phyloP scores from a whole-genome alignment of 2,888 invertebrate species.

The Pseudococcus viburni region DNA sequence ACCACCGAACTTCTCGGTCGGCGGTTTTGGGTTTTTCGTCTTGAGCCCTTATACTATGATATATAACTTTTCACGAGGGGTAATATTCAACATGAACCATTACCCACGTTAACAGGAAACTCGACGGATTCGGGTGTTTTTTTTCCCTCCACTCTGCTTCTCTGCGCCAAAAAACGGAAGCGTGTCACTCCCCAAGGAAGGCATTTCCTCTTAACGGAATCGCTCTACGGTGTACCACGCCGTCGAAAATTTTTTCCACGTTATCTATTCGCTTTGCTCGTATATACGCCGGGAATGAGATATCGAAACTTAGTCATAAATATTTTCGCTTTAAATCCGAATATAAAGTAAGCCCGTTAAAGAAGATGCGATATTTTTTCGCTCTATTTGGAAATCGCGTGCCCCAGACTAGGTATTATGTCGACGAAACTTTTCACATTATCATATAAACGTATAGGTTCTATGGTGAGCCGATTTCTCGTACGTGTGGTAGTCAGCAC shows the following conservation, averaged over 20 bases:
- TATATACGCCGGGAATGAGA: background rate
- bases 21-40: conserved; percentile 44
- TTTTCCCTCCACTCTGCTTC: background rate
- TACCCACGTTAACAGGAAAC: conserved; percentile 53
- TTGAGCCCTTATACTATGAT: conserved; percentile 48
- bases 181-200: conserved; percentile 51
- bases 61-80: conserved; percentile 46
- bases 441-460: conserved; percentile 46
- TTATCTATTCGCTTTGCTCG: conserved; percentile 22
- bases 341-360: conserved; percentile 57
- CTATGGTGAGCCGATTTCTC: background rate
- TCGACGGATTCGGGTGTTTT: conserved; percentile 34
- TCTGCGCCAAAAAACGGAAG: conserved; percentile 25
- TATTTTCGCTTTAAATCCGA: conserved; percentile 61
- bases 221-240: background rate
- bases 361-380: conserved; percentile 44
- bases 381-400: conserved; percentile 28
- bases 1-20: conserved; percentile 54
- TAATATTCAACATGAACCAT: conserved; percentile 56
- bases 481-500: background rate
- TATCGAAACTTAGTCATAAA: conserved; percentile 63
- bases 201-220: conserved; percentile 23
- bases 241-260: background rate
- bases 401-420: conserved; percentile 51
- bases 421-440: conserved; percentile 51